Conservation (phyloP, 1,140 invertebrate genomes). For the Bacillus rossius region DNA sequence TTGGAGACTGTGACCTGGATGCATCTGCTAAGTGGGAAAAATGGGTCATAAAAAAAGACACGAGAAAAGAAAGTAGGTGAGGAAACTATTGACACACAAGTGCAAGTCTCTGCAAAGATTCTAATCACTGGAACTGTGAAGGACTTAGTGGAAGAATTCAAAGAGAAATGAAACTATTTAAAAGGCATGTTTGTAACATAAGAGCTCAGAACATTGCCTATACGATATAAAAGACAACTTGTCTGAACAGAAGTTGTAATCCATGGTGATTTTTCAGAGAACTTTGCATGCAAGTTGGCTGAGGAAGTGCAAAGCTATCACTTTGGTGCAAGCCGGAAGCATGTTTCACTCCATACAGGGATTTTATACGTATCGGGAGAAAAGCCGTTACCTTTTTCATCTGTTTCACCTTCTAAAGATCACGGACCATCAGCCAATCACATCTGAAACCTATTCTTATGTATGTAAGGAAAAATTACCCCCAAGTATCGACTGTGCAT, state of each 20-base stretch:
- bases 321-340: conserved; percentile 32
- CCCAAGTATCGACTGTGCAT: conserved; percentile 18
- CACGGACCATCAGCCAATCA: conserved; percentile 35
- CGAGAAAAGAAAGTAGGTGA: conserved; percentile 12
- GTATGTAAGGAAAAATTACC: conserved; percentile 23
- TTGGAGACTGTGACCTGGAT: not conserved
- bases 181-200: conserved; percentile 30
- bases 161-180: conserved; percentile 9
- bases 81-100: conserved; percentile 14
- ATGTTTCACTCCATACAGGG: conserved; percentile 36
- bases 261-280: conserved; percentile 38
- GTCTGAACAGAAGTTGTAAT: conserved; percentile 28
- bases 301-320: conserved; percentile 35
- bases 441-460: conserved; percentile 34
- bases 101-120: conserved; percentile 19
- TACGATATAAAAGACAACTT: conserved; percentile 30
- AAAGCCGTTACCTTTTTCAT: conserved; percentile 29
- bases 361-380: conserved; percentile 23
- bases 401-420: conserved; percentile 34
- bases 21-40: conserved; percentile 7
- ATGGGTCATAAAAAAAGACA: not conserved
- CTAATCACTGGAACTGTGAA: conserved; percentile 20
- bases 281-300: conserved; percentile 34
- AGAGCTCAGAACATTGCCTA: conserved; percentile 27
- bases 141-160: conserved; percentile 16